Evolutionary conservation across 2,888 invertebrate species (phyloP), one percentile per base, ranked within the genome.

Genomic region (Lochmaea capreae): DNA sequence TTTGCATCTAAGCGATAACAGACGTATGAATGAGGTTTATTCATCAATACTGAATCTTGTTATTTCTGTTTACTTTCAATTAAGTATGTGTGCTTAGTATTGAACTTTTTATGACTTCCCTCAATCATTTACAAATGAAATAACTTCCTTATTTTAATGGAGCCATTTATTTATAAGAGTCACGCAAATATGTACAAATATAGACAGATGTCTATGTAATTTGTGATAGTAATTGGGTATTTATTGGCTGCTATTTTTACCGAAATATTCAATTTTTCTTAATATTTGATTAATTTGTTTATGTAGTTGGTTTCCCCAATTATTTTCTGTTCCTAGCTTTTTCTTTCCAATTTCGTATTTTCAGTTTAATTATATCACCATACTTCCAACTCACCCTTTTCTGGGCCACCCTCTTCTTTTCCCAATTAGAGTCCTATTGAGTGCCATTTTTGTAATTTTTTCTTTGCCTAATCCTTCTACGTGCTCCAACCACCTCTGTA

Each of bases 111-210:
- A 54, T 16, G 54, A 18, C 54, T 54, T 54, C 54, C 3, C 11
- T 16, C 10, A 54, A 10, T 54, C 54, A 54, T 54, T 54, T 11
- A 16, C 54, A 16, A 54, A 54, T 54, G 54, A 54, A 54, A 18
- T 11, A 54, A 54, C 54, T 54, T 54, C 54, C 54, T 54, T 54
- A 54, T 54, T 54, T 9, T 11, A 54, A 18, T 14, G 14, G 46
- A 14, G 46, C 46, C 14, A 0, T 46, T 46, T 46, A 14, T 14
- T 46, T 14, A 46, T 46, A 14, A 14, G 5, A 46, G 46, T 52
- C 52, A 52, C 52, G 52, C n/a, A n/a, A 52, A 52, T 52, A 52
- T 54, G 54, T 54, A 54, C 8, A 54, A 54, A 54, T 18, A 54
- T 10, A 54, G 16, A 54, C 54, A 54, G 9, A 54, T 54, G 54